These are phyloP conservation scores for Cheilosia scutellata DNA, from an alignment of 2,888 invertebrate genomes.

Conservation along the genomic window DNA sequence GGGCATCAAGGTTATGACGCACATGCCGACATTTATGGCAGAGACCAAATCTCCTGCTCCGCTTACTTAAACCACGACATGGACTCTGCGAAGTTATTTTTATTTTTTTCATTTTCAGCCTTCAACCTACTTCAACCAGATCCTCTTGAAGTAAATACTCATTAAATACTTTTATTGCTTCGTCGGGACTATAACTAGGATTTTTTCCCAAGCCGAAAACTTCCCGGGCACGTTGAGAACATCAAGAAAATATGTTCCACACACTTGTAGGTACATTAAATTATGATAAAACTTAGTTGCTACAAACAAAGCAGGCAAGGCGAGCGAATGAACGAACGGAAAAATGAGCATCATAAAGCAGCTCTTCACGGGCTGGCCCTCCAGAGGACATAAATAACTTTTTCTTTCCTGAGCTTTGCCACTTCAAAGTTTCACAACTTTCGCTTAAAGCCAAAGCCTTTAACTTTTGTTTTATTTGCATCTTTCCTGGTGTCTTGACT, in stretches of 20 bases:
- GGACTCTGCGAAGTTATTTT: constrained; percentile 16
- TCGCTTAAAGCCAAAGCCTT: constrained; percentile 57
- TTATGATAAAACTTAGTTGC: constrained; percentile 73
- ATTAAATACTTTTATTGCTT: constrained; percentile 74
- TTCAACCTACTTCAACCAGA: not conserved
- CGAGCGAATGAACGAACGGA: not conserved
- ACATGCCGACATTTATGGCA: constrained; percentile 30
- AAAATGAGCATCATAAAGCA: constrained; percentile 58
- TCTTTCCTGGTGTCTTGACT: constrained; percentile 18
- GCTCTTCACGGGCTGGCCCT: constrained; percentile 18
- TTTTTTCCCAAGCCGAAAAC: constrained; percentile 37
- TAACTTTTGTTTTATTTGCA: constrained; percentile 52
- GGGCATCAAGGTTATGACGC: constrained; percentile 34
- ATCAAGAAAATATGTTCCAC: constrained; percentile 74
- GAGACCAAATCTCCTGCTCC: constrained; percentile 11
- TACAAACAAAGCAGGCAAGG: constrained; percentile 17
- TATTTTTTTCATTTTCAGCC: not conserved
- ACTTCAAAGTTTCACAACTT: constrained; percentile 49
- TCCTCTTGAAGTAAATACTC: constrained; percentile 62
- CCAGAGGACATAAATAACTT: constrained; percentile 64
- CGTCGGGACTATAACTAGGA: constrained; percentile 51
- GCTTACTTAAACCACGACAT: constrained; percentile 15
- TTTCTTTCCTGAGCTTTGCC: constrained; percentile 31
- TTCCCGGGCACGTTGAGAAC: constrained; percentile 63
- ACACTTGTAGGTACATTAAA: constrained; percentile 74